phyloP scores from a whole-genome alignment of 2,113 vertebrate genomes.

The Pollimyrus isidori region DNA sequence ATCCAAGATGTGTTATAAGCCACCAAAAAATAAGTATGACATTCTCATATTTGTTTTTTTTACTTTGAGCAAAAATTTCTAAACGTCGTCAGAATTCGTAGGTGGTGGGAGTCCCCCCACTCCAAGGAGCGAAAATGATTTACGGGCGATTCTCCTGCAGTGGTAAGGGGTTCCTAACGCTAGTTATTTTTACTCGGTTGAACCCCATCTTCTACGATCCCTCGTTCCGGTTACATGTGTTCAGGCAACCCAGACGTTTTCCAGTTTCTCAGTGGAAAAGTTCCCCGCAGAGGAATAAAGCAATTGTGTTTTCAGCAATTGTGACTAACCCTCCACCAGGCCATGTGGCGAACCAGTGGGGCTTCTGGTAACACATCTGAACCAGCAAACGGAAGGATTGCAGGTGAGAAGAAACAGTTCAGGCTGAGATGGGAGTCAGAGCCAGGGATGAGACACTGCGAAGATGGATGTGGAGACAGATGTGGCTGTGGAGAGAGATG shows the following conservation, averaged over 20 bases:
- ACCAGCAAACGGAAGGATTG: background rate
- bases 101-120: background rate
- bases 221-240: background rate
- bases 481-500: background rate
- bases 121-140: background rate
- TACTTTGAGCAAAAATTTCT: background rate
- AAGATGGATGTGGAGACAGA: background rate
- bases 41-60: background rate
- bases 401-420: background rate
- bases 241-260: background rate
- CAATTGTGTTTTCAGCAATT: background rate
- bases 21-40: background rate
- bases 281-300: too few relatives aligned
- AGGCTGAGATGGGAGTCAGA: background rate
- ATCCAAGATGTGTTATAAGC: background rate
- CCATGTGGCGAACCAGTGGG: background rate
- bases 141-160: background rate
- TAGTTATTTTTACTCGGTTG: background rate
- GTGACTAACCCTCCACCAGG: background rate
- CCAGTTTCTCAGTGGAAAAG: background rate
- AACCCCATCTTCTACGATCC: background rate
- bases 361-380: background rate
- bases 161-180: background rate
- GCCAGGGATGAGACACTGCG: too few relatives aligned
- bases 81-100: background rate